Base-by-base conservation (phyloP, 2,797 vertebrate species). In the Lepilemur septentrionalis region DNA sequence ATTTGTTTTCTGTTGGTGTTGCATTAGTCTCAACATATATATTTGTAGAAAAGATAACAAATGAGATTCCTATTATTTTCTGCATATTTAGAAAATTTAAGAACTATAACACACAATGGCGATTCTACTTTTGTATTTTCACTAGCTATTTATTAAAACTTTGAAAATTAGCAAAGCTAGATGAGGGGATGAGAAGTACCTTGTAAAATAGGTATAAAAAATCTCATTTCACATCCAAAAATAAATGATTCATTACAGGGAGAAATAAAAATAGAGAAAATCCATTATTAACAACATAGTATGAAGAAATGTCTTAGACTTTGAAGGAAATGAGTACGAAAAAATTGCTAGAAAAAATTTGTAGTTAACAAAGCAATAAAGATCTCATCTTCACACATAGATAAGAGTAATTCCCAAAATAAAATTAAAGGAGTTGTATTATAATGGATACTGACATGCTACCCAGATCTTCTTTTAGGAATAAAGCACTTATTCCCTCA, bases 261-360 rank as follows among this genome's bases (percentile, higher is more conserved):
- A 94, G 93, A 96, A 94, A 94, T 82, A 96, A 93, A 96, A 93
- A 83, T n/a, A 95, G 61, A 72, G 38, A 70, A 5, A 52, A 87
- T 85, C 84, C 91, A 86, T 96, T 87, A 95, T 72, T 90, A 95
- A 93, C 38, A 94, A 81, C 72, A 93, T 43, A 92, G n/a, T 84
- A 93, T 78, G 67, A 79, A 85, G 63, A 94, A 79, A 57, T 41
- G 61, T 35, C 76, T 94, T 72, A 35, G 38, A 84, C n/a, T 90
- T 63, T 61, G 81, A 94, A 38, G 55, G 41, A 82, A 91, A 89
- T n/a, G 32, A 91, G 46, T 90, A 87, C 50, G 69, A 82, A 96
- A 28, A 43, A 48, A 61, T 4, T 52, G 59, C 55, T 72, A 72
- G 69, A 65, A 95, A 95, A 69, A 80, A 63, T 52, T 17, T 73